These are phyloP conservation scores for Eristalis arbustorum DNA, from an alignment of 2,888 invertebrate genomes.

Conservation along the genomic window DNA sequence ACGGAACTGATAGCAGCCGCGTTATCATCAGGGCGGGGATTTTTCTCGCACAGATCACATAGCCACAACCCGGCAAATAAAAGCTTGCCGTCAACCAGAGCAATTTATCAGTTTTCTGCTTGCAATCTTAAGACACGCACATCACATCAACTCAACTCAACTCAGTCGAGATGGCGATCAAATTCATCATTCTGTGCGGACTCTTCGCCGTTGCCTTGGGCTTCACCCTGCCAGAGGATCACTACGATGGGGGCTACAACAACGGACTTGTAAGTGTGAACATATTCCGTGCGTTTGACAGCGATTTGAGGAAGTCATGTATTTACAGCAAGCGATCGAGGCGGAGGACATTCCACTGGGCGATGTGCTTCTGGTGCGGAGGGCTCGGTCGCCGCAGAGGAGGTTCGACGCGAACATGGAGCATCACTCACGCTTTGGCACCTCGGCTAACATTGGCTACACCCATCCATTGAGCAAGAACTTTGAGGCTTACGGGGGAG, in stretches of 20 bases:
- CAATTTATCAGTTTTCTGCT: not conserved
- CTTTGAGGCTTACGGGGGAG: slow-evolving; percentile 37
- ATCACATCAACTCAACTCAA: not conserved
- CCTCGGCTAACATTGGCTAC: slow-evolving; percentile 28
- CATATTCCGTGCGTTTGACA: not conserved
- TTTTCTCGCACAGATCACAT: not conserved
- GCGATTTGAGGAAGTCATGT: not conserved
- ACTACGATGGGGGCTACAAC: not conserved
- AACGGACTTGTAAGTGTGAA: not conserved
- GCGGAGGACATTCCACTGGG: not conserved
- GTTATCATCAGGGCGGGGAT: not conserved
- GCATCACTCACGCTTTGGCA: slow-evolving; percentile 11
- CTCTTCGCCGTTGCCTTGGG: slow-evolving; percentile 26
- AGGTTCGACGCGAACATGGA: slow-evolving; percentile 7
- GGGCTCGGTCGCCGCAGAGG: slow-evolving; percentile 36
- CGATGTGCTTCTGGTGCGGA: not conserved
- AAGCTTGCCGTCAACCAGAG: not conserved
- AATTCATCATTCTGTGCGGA: slow-evolving; percentile 12
- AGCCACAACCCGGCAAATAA: not conserved
- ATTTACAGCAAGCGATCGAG: not conserved
- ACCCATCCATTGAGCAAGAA: slow-evolving; percentile 27
- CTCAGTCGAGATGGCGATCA: not conserved
- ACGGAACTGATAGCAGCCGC: not conserved
- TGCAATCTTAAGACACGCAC: not conserved
- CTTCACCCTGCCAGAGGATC: slow-evolving; percentile 26